phyloP scores from a whole-genome alignment of 2,888 invertebrate species.

The Eupithecia dodoneata region DNA sequence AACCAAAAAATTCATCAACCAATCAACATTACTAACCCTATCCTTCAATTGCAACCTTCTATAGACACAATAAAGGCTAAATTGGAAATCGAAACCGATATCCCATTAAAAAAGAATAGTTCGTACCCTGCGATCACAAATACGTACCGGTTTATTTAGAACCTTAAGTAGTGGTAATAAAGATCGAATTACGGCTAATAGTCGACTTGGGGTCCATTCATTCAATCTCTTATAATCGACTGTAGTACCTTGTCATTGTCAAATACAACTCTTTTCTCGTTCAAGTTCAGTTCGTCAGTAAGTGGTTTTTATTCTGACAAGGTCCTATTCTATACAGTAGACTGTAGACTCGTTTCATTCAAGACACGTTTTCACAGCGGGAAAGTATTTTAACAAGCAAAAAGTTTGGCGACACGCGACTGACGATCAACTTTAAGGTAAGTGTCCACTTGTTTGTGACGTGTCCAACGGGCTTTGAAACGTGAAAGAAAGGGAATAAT shows the following conservation, averaged over 20 bases:
- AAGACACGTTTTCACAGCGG: conserved; percentile 57
- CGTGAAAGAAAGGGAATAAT: too few relatives aligned
- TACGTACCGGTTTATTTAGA: background rate
- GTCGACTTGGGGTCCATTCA: conserved; percentile 2
- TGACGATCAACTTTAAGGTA: conserved; percentile 38
- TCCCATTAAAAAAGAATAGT: background rate
- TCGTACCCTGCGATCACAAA: too few relatives aligned
- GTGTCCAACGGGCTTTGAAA: background rate
- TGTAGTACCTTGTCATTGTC: conserved; percentile 3
- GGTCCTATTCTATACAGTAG: background rate
- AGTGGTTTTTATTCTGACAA: conserved; percentile 1
- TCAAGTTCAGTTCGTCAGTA: background rate
- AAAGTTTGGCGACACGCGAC: conserved; percentile 62
- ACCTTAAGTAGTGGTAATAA: conserved; percentile 3
- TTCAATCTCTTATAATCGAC: background rate
- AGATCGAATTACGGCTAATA: conserved; percentile 3
- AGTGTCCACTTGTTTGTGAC: background rate
- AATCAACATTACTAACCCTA: conserved; percentile 23
- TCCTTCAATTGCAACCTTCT: conserved; percentile 15
- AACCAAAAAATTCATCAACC: conserved; percentile 23
- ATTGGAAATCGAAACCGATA: background rate
- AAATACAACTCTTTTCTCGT: background rate
- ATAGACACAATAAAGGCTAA: conserved; percentile 1
- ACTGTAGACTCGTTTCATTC: conserved; percentile 47
- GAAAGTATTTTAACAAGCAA: conserved; percentile 73